phyloP scores from a whole-genome alignment of 1,140 invertebrate genomes.

The Leptinotarsa undecemlineata region DNA sequence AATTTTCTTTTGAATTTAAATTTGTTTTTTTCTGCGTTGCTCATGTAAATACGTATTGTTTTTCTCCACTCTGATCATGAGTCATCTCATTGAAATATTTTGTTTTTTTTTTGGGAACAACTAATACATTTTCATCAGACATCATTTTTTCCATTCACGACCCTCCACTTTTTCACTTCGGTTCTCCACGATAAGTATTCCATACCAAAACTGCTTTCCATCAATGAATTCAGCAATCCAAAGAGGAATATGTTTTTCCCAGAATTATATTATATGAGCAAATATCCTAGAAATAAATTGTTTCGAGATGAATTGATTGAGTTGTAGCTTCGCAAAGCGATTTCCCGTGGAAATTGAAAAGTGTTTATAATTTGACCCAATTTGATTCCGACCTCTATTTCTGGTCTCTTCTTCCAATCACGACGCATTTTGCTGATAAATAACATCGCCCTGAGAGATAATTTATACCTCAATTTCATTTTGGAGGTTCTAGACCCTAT shows the following conservation, averaged over 20 bases:
- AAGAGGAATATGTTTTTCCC: not conserved
- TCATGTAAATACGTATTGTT: too few species aligned
- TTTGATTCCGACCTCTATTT: constrained; percentile 33
- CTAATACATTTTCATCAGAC: too few species aligned
- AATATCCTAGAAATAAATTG: constrained; percentile 18
- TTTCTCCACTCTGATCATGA: too few species aligned
- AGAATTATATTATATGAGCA: not conserved
- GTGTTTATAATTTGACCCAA: constrained; percentile 45
- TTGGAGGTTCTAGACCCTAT: too few species aligned
- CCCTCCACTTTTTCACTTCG: too few species aligned
- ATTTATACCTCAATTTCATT: constrained; percentile 27
- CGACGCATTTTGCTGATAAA: constrained; percentile 24
- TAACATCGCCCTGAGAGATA: constrained; percentile 22
- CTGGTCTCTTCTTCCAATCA: constrained; percentile 4
- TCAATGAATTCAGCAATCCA: not conserved
- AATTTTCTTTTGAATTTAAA: too few species aligned
- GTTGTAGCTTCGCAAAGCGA: constrained; percentile 26
- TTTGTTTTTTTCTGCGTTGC: too few species aligned
- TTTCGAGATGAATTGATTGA: constrained; percentile 27
- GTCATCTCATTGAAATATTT: too few species aligned
- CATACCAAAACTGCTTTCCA: not conserved
- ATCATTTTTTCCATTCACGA: too few species aligned
- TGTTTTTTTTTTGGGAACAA: too few species aligned
- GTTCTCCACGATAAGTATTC: not conserved
- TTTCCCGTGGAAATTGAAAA: constrained; percentile 45